Evolutionary conservation across 2,797 vertebrate species (phyloP).

Genomic region (Dipus sagitta): DNA sequence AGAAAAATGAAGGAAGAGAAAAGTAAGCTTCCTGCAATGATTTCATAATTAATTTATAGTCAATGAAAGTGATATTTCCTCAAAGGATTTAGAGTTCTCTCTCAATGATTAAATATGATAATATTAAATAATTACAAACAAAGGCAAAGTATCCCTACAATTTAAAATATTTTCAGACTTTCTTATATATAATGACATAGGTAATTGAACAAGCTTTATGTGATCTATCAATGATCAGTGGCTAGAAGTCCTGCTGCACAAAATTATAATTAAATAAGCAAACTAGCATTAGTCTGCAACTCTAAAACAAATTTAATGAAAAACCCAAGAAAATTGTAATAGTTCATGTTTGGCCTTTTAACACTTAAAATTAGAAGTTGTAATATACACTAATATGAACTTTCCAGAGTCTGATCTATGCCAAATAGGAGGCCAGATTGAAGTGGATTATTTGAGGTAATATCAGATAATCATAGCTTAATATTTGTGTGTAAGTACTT

Average conservation of each 20-base stretch:
- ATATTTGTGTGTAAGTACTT: too few relatives aligned
- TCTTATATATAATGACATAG: conserved; percentile 15
- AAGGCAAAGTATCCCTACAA: conserved; percentile 19
- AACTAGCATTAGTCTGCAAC: neutral
- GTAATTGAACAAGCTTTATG: conserved; percentile 33
- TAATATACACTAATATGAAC: neutral
- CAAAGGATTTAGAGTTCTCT: conserved; percentile 19
- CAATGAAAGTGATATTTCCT: neutral
- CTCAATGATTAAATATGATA: neutral
- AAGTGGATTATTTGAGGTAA: too few relatives aligned
- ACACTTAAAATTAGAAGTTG: neutral
- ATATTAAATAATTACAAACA: conserved; percentile 42
- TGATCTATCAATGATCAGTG: conserved; percentile 23
- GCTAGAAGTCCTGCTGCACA: conserved; percentile 1
- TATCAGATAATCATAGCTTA: too few relatives aligned
- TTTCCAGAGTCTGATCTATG: neutral
- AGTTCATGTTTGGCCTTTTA: neutral
- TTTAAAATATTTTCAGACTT: conserved; percentile 53
- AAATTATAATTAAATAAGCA: conserved; percentile 40
- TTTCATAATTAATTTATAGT: conserved; percentile 28
- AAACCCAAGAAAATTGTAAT: neutral
- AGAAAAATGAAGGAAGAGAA: too few relatives aligned
- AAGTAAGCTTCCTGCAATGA: conserved; percentile 26
- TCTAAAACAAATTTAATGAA: conserved; percentile 16
- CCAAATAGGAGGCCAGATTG: too few relatives aligned